Evolutionary conservation across 1,140 invertebrate species (phyloP).

Genomic region (Drosophila suzukii): DNA sequence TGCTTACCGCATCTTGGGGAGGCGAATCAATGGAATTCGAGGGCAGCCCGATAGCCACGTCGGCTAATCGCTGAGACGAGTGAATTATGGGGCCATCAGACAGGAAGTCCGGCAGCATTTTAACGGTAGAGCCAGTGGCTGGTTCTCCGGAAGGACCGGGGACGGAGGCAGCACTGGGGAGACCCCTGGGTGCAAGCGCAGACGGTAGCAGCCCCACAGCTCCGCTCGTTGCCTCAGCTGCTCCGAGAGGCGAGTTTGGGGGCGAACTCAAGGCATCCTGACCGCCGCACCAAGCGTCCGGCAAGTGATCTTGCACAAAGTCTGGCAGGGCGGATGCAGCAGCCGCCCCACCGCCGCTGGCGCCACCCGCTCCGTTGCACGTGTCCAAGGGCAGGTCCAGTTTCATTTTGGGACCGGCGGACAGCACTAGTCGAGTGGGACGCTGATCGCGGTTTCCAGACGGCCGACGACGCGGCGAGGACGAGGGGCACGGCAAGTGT

Average conservation of each 20-base stretch:
- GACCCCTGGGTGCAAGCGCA: slow-evolving; percentile 19
- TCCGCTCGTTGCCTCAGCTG: slow-evolving; percentile 81
- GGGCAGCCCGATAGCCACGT: slow-evolving; percentile 84
- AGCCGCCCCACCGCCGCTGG: slow-evolving; percentile 27
- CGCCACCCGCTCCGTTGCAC: slow-evolving; percentile 31
- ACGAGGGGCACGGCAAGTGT: slow-evolving; percentile 31
- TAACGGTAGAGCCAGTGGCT: slow-evolving; percentile 46
- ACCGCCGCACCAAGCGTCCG: slow-evolving; percentile 85
- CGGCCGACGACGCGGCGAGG: slow-evolving; percentile 66
- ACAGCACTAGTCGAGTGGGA: slow-evolving; percentile 66
- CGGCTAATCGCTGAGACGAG: slow-evolving; percentile 84
- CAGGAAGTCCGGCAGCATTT: slow-evolving; percentile 90
- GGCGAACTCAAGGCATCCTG: slow-evolving; percentile 76
- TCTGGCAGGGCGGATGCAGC: slow-evolving; percentile 85
- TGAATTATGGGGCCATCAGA: slow-evolving; percentile 89
- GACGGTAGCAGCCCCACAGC: slow-evolving; percentile 43
- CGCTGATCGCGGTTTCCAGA: slow-evolving; percentile 52
- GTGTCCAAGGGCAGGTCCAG: slow-evolving; percentile 70
- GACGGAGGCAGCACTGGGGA: slow-evolving; percentile 32
- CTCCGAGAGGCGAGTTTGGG: slow-evolving; percentile 71
- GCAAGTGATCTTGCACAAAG: slow-evolving; percentile 87
- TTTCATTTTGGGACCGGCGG: slow-evolving; percentile 65
- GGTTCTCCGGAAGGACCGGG: slow-evolving; percentile 25
- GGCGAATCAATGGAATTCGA: slow-evolving; percentile 79
- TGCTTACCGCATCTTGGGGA: slow-evolving; percentile 64